These are phyloP conservation scores for Pocillopora verrucosa DNA, from an alignment of 64 coral and sea anemone genomes.

Conservation along the genomic window DNA sequence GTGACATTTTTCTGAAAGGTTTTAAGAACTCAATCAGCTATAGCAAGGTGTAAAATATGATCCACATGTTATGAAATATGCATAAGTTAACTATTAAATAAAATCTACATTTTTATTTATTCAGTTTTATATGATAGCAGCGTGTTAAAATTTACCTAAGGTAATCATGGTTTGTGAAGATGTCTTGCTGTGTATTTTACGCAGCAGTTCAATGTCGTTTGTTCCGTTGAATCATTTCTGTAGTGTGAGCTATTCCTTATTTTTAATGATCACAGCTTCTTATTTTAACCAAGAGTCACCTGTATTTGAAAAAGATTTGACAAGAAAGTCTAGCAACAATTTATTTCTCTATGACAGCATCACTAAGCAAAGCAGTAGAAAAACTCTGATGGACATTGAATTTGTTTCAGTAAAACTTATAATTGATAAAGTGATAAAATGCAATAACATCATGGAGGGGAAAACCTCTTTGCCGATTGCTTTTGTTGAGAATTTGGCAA, in stretches of 20 bases:
- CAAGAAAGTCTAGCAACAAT: not conserved
- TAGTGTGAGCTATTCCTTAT: too few species aligned
- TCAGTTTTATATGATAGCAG: not conserved
- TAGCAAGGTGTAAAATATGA: not conserved
- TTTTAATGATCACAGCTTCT: not conserved
- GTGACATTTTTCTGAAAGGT: not conserved
- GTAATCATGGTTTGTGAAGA: too few species aligned
- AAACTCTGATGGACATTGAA: not conserved
- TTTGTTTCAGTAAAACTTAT: not conserved
- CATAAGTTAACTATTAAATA: not conserved
- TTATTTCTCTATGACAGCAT: not conserved
- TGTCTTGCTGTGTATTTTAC: too few species aligned
- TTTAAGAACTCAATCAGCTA: not conserved
- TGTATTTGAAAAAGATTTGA: not conserved
- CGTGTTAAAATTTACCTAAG: not conserved
- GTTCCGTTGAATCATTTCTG: too few species aligned
- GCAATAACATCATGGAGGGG: not conserved
- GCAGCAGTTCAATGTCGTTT: too few species aligned
- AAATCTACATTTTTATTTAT: not conserved
- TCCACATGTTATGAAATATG: not conserved
- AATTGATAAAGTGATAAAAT: not conserved
- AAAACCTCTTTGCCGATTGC: too few species aligned
- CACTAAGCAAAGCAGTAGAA: not conserved
- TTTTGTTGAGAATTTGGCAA: too few species aligned
- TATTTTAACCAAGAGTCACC: not conserved